Percentiles rank a stretch among this genome's conserved stretches.
Evolutionary conservation across 2,888 invertebrate species (phyloP).

Genomic region (Fragum whitleyi): DNA sequence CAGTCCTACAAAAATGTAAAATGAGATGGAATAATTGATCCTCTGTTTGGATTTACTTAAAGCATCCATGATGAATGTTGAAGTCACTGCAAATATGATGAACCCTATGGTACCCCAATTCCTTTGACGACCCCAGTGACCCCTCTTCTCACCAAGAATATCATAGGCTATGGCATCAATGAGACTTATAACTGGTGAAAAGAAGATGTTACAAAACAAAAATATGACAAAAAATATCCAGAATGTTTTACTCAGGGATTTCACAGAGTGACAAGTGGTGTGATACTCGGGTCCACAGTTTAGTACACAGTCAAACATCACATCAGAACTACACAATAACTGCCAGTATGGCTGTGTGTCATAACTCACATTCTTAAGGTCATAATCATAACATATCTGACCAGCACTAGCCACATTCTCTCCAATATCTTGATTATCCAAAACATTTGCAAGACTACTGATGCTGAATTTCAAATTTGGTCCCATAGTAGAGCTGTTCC

Average conservation of each 20-base stretch:
- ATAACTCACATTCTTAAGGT: slow-evolving; percentile 71
- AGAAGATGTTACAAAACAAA: slow-evolving; percentile 92
- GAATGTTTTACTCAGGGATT: slow-evolving; percentile 86
- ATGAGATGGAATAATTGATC: slow-evolving; percentile 74
- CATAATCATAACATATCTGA: slow-evolving; percentile 69
- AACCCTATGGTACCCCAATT: slow-evolving; percentile 96
- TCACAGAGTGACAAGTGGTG: slow-evolving; percentile 38
- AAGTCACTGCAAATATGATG: slow-evolving; percentile 86
- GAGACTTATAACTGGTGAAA: slow-evolving; percentile 94
- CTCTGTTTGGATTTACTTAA: slow-evolving; percentile 46
- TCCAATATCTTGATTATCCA: slow-evolving; percentile 37
- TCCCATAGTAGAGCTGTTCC: slow-evolving; percentile 47
- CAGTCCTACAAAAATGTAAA: slow-evolving; percentile 87
- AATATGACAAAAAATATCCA: slow-evolving; percentile 93
- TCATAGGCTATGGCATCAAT: slow-evolving; percentile 95
- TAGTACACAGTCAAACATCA: slow-evolving; percentile 69
- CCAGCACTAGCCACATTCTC: slow-evolving; percentile 25
- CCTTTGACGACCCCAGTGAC: slow-evolving; percentile 93
- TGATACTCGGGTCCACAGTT: slow-evolving; percentile 56
- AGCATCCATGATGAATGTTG: slow-evolving; percentile 80
- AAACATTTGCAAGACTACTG: slow-evolving; percentile 36
- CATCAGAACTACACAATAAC: slow-evolving; percentile 72
- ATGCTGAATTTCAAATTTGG: slow-evolving; percentile 37
- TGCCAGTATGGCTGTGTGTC: slow-evolving; percentile 67
- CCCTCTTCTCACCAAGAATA: slow-evolving; percentile 90